Conservation (phyloP, 92 coral and sea anemone genomes). For the Paragorgia papillata region DNA sequence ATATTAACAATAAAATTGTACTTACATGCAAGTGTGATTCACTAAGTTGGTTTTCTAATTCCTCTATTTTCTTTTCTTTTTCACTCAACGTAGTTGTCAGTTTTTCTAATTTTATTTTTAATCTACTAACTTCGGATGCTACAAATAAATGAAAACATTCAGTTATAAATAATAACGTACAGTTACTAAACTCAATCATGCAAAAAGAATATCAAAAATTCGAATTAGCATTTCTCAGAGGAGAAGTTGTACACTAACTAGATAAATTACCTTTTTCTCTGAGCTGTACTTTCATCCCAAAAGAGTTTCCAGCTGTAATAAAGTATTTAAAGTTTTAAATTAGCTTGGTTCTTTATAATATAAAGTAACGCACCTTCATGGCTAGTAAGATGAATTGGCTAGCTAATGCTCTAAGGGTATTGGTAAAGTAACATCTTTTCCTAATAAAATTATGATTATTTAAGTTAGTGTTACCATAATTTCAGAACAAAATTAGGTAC, state of each 20-base stretch:
- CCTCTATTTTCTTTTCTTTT: constrained; percentile 73
- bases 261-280: constrained; percentile 83
- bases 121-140: constrained; percentile 94
- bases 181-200: neutral
- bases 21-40: constrained; percentile 62
- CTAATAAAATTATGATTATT: too few species aligned
- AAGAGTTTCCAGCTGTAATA: constrained; percentile 63
- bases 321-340: neutral
- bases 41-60: constrained; percentile 66
- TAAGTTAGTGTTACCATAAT: too few species aligned
- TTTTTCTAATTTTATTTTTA: constrained; percentile 80
- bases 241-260: neutral
- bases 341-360: neutral
- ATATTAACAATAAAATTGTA: neutral
- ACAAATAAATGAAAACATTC: constrained; percentile 1
- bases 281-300: constrained; percentile 78
- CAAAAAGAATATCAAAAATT: neutral
- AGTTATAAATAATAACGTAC: neutral
- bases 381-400: too few species aligned
- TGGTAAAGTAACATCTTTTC: too few species aligned
- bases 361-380: too few species aligned
- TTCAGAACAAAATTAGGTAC: too few species aligned
- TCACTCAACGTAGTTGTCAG: constrained; percentile 76
- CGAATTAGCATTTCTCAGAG: neutral
- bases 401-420: too few species aligned